Conservation (phyloP, 2,888 invertebrate species). For the Drosophila nr. perissopoda region DNA sequence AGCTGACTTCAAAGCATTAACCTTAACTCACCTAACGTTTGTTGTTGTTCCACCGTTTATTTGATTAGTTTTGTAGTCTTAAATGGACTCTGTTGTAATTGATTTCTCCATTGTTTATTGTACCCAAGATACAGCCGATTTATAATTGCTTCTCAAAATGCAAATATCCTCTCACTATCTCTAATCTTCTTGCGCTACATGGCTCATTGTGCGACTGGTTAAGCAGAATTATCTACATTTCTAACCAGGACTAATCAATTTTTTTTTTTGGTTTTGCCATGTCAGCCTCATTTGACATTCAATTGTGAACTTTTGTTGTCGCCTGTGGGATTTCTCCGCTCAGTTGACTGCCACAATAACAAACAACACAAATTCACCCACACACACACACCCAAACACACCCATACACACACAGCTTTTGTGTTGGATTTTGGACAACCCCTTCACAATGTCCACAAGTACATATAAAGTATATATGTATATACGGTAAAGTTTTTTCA, state of each 20-base stretch:
- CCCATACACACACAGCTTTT: neutral
- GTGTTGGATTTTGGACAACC: neutral
- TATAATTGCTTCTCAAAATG: neutral
- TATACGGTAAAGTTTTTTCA: slow-evolving; percentile 2
- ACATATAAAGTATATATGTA: slow-evolving; percentile 1
- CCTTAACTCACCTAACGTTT: neutral
- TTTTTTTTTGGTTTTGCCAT: slow-evolving; percentile 5
- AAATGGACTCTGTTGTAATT: slow-evolving; percentile 8
- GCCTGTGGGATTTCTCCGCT: slow-evolving; percentile 33
- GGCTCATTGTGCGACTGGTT: slow-evolving; percentile 8
- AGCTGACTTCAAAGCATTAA: neutral
- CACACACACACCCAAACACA: neutral
- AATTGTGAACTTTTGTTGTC: slow-evolving; percentile 35
- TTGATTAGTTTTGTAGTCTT: neutral
- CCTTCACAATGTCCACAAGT: neutral
- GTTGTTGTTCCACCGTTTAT: neutral
- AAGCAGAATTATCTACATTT: slow-evolving; percentile 23
- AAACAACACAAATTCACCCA: slow-evolving; percentile 1
- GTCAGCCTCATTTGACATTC: slow-evolving; percentile 41
- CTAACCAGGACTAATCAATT: slow-evolving; percentile 4
- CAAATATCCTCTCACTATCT: neutral
- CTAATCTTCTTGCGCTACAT: neutral
- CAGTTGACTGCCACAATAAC: slow-evolving; percentile 9
- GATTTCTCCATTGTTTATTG: slow-evolving; percentile 1
- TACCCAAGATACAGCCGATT: neutral